Base-by-base conservation (phyloP, 2,797 vertebrate genomes). In the Lutjanus argentimaculatus region DNA sequence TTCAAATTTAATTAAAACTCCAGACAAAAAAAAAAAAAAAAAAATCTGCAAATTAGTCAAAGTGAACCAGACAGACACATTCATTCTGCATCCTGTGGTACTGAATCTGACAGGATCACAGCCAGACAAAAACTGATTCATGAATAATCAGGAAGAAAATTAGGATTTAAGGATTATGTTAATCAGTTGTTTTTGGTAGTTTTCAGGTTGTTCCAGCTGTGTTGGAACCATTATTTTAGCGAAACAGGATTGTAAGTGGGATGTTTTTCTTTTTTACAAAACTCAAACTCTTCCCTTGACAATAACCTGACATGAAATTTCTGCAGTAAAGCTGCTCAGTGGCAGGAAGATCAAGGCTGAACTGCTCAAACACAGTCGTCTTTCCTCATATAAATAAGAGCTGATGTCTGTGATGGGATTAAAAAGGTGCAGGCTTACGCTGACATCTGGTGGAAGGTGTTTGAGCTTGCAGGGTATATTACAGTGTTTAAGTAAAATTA, bases 361-460 rank as follows among this genome's bases (percentile, higher is more conserved):
- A 14, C 12, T 14, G 30, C 15, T 14, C 16, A 3, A 36, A 12
- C 17, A 14, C 1, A 45, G 51, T 36, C n/a, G 6, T 22, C 11
- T 46, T 57, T 5, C 1, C 4, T 17, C 55, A 14, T 9, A 3
- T 30, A 17, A 46, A 3, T 4, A 2, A 3, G 14, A 73, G 57
- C 3, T 8, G 11, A 36, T 3, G 30, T 36, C 15, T 48, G 45
- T 63, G 42, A 25, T 53, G 55, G 14, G 42, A 57, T 36, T 46
- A 2, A 45, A 42, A 46, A 46, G 46, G 0, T 40, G 45, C 70
- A 53, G 72, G 36, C n/a, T 64, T 64, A 75, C 45, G 74, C 83
- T 89, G 89, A 87, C 92, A 87, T 74, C 92, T 93, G 52, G 79
- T 91, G 93, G 92, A 74, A 2, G 48, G 59, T 0, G 0, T 30